Conservation (phyloP, 2,113 vertebrate genomes). For the Alexandromys fortis region DNA sequence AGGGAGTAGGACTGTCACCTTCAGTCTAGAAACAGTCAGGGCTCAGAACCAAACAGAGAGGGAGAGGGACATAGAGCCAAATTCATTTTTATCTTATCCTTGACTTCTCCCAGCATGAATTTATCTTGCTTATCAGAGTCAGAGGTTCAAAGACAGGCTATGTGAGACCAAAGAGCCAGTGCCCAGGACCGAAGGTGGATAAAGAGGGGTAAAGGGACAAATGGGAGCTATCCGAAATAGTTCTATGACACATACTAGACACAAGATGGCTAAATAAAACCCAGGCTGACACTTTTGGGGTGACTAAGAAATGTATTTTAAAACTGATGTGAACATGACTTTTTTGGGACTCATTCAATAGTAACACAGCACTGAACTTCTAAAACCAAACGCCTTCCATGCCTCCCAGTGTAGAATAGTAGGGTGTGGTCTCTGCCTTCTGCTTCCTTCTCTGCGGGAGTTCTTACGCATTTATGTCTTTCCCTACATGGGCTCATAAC, state of each 20-base stretch:
- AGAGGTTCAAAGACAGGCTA: background rate
- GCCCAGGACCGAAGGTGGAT: too few species aligned
- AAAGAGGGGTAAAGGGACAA: background rate
- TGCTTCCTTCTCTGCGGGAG: background rate
- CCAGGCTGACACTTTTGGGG: background rate
- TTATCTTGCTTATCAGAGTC: background rate
- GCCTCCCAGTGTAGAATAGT: too few species aligned
- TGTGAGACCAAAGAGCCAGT: background rate
- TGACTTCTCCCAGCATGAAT: background rate
- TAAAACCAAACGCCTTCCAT: background rate
- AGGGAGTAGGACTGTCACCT: background rate
- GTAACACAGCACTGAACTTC: background rate
- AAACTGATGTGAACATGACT: background rate
- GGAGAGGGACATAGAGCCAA: background rate
- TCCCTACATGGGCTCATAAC: accelerated
- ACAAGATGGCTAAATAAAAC: background rate
- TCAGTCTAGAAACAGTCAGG: background rate
- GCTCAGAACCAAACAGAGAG: background rate
- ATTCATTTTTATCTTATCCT: background rate
- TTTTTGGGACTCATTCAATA: background rate
- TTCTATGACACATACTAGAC: background rate
- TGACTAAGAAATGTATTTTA: background rate
- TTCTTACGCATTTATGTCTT: background rate
- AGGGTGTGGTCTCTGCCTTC: background rate
- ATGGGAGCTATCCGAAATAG: background rate